Evolutionary conservation across 1,140 invertebrate species (phyloP).

Genomic region (Cydia fagiglandana): DNA sequence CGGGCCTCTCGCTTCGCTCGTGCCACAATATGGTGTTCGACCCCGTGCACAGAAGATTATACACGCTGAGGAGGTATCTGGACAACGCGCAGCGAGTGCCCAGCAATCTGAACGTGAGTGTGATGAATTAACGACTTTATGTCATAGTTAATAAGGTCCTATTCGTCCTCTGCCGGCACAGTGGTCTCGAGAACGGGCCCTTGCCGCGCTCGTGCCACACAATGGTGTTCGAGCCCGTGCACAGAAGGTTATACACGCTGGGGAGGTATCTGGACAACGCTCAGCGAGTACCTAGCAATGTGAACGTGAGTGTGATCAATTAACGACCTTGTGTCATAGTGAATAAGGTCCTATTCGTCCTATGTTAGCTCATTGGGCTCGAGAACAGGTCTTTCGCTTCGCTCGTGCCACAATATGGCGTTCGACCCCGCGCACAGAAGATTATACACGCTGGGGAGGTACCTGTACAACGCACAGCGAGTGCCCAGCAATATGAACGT

Average conservation of each 20-base stretch:
- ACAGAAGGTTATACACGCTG: slow-evolving; percentile 90
- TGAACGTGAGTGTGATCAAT: slow-evolving; percentile 77
- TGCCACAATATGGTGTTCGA: slow-evolving; percentile 97
- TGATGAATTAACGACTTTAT: slow-evolving; percentile 17
- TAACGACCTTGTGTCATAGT: not conserved
- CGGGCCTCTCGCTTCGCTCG: slow-evolving; percentile 86
- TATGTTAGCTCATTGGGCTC: slow-evolving; percentile 79
- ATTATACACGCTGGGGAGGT: slow-evolving; percentile 92
- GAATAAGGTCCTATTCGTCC: slow-evolving; percentile 53
- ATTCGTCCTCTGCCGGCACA: slow-evolving; percentile 81
- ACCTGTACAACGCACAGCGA: slow-evolving; percentile 86
- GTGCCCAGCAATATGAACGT: slow-evolving; percentile 83
- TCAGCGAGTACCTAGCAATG: slow-evolving; percentile 81
- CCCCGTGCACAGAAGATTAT: slow-evolving; percentile 89
- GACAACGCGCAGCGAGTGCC: slow-evolving; percentile 84
- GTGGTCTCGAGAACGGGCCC: slow-evolving; percentile 84
- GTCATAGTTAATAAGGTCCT: no score
- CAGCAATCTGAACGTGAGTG: slow-evolving; percentile 82
- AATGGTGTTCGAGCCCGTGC: slow-evolving; percentile 92
- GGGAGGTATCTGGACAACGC: slow-evolving; percentile 91
- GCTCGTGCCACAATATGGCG: slow-evolving; percentile 96
- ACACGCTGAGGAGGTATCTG: slow-evolving; percentile 91
- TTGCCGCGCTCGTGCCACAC: slow-evolving; percentile 94
- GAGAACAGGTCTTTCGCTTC: slow-evolving; percentile 84
- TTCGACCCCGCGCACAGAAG: slow-evolving; percentile 90